Evolutionary conservation across 2,888 invertebrate genomes (phyloP).

Genomic region (Augochlorella aurata): DNA sequence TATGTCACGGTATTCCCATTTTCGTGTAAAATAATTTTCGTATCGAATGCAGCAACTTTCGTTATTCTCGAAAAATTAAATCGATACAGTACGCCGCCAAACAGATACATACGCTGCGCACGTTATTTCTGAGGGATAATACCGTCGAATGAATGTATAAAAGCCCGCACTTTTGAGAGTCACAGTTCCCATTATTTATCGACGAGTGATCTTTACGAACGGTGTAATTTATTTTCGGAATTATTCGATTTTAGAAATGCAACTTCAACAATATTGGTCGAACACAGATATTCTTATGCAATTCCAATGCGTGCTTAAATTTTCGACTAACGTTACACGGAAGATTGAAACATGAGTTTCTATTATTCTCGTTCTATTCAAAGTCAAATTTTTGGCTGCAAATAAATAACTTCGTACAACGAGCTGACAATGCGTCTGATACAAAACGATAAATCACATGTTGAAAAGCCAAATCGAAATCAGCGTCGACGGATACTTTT

Average conservation of each 20-base stretch:
- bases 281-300: no score
- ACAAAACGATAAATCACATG: not conserved
- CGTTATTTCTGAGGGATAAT: not conserved
- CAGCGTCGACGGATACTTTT: not conserved
- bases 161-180: not conserved
- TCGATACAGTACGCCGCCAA: not conserved
- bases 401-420: not conserved
- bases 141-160: not conserved
- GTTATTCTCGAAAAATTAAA: not conserved
- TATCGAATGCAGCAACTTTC: not conserved
- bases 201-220: not conserved
- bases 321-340: no score
- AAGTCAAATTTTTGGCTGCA: not conserved
- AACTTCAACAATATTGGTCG: no score
- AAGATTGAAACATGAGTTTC: no score
- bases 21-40: not conserved
- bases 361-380: no score
- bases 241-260: not conserved
- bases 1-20: not conserved
- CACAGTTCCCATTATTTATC: not conserved
- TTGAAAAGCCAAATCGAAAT: no score
- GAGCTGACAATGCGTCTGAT: not conserved
- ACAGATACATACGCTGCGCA: not conserved
- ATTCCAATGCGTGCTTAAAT: no score
- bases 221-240: not conserved